Evolutionary conservation across 2,797 vertebrate genomes (phyloP).

Genomic region (Crossoptilon crossoptilon): DNA sequence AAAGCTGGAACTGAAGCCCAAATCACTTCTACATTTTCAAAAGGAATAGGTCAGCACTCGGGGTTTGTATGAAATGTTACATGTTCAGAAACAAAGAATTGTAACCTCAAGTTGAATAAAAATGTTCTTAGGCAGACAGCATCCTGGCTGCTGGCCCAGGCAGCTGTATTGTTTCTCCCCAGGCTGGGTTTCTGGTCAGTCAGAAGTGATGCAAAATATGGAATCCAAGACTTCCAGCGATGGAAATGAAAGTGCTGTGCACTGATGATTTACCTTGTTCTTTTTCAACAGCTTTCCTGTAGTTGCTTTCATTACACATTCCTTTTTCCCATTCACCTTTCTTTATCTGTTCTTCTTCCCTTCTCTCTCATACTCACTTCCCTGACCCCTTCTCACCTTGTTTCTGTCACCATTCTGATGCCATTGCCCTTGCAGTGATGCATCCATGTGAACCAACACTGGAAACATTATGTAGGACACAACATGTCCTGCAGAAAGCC

Average conservation of each 20-base stretch:
- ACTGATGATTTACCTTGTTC: not conserved
- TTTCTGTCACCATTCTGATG: not conserved
- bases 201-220: slow-evolving; percentile 34
- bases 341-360: not conserved
- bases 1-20: slow-evolving; percentile 35
- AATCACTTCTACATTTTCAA: not conserved
- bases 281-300: slow-evolving; percentile 12
- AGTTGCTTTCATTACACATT: not conserved
- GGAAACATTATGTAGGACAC: not conserved
- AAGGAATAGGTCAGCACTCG: slow-evolving; percentile 32
- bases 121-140: slow-evolving; percentile 51
- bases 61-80: slow-evolving; percentile 26
- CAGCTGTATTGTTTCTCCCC: slow-evolving; percentile 42
- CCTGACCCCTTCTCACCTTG: not conserved
- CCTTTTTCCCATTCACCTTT: not conserved
- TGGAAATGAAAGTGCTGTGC: not conserved
- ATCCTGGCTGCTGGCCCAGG: slow-evolving; percentile 51
- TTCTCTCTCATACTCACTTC: not conserved
- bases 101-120: slow-evolving; percentile 51
- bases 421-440: not conserved
- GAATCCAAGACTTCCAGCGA: slow-evolving; percentile 37
- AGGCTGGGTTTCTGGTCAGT: slow-evolving; percentile 50
- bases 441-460: not conserved
- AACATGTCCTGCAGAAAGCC: not conserved
- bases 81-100: slow-evolving; percentile 55